Base-by-base conservation (phyloP, 2,113 vertebrate genomes). In the Cettia cetti region DNA sequence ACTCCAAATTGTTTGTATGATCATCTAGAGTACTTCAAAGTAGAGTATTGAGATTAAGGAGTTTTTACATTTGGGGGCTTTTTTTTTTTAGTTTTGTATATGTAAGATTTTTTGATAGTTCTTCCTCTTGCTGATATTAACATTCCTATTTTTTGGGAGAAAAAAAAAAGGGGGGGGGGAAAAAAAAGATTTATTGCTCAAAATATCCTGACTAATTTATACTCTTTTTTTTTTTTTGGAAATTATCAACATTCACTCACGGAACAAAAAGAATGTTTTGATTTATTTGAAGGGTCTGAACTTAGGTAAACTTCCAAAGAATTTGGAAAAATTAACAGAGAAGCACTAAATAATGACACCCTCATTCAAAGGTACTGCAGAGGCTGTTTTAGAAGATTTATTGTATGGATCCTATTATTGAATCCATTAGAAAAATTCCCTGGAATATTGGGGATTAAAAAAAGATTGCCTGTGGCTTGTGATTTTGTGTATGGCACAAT, bases 131-230 rank as follows among this genome's bases (percentile, higher is more conserved):
- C 9, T 40, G 49, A 13, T 21, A 59, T 63, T 81, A 91, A 59
- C 21, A 56, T 64, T 79, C 49, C 37, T 68, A 7, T 35, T 86
- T 78, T 39, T 89, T 91, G 52, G 28, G 10, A 31, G 12, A 15
- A 26, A 27, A n/a, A 13, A 14, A 14, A 7, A 0, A 40, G 13
- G 40, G 40, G 40, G 40, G 2, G 2, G 3, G 2, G 1, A 0
- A 6, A 13, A 20, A 21, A 40, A 42, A 40, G 2, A 59, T 15
- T 42, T 89, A 57, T 39, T 91, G 56, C 18, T 82, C 74, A 75
- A 89, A 86, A 64, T 91, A 49, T 91, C n/a, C 22, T 68, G 77
- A 56, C 17, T 33, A 79, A 71, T 96, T 84, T 60, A 72, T 56
- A 76, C 2, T 13, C 40, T 52, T n/a, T n/a, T n/a, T 63, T 27